Conservation (phyloP, 2,113 vertebrate species). For the Diadophis punctatus region DNA sequence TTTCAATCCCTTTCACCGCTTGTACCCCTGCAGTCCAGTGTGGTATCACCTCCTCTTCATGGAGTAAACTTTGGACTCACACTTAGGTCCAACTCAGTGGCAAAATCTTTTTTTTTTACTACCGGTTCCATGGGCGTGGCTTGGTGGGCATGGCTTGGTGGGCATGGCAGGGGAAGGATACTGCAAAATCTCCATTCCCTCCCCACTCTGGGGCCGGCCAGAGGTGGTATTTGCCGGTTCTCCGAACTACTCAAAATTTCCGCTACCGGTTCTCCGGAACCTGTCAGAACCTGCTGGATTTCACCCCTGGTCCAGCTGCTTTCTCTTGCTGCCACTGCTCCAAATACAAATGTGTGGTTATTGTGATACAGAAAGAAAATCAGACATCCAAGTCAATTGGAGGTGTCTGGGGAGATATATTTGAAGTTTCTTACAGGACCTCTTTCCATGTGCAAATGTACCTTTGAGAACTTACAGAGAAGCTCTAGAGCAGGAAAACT, state of each 20-base stretch:
- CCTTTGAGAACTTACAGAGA: background rate
- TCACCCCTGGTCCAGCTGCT: background rate
- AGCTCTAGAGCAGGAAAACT: background rate
- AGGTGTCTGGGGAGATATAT: background rate
- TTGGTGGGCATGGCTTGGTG: too few relatives aligned
- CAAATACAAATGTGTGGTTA: background rate
- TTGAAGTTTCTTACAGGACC: background rate
- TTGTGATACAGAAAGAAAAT: background rate
- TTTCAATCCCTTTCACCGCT: background rate
- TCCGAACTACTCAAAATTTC: too few relatives aligned
- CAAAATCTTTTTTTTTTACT: too few relatives aligned
- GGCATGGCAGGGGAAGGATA: too few relatives aligned
- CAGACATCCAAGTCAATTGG: background rate
- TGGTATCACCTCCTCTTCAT: background rate
- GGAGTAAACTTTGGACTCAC: background rate
- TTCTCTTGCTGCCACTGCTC: background rate
- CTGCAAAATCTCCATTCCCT: too few relatives aligned
- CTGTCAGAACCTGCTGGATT: too few relatives aligned
- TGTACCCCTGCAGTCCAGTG: background rate
- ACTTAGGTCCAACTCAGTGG: too few relatives aligned
- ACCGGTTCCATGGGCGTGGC: too few relatives aligned
- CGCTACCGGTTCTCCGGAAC: too few relatives aligned
- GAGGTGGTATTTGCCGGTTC: too few relatives aligned
- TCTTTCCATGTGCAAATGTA: background rate
- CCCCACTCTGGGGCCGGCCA: too few relatives aligned